Percentiles rank a stretch among this genome's conserved stretches.
Conservation (phyloP, 2,888 invertebrate species). For the Pseudeuparius sepicola region DNA sequence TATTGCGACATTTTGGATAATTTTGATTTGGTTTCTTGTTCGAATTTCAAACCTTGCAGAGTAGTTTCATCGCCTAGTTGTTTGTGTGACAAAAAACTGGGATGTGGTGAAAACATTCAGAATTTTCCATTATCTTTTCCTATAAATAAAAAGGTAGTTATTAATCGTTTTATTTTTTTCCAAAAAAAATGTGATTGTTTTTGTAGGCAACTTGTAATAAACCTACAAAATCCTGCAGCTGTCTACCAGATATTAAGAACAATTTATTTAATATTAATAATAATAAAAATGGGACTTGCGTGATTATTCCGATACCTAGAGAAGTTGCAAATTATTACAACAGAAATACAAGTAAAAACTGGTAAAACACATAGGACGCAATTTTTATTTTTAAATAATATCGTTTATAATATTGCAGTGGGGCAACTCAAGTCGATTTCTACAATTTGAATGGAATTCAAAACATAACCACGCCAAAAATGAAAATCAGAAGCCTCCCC, state of each 20-base stretch:
- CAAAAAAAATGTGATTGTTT: no score
- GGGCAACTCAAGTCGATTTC: constrained; percentile 1
- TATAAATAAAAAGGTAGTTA: no score
- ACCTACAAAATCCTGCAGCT: constrained; percentile 7
- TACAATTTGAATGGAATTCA: neutral
- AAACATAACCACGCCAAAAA: no score
- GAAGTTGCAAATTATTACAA: constrained; percentile 35
- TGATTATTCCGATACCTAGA: constrained; percentile 29
- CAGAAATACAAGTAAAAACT: no score
- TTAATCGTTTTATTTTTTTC: no score
- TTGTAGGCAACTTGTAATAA: no score
- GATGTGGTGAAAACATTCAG: constrained; percentile 7
- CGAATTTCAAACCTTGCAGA: constrained; percentile 20
- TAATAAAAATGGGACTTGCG: constrained; percentile 20
- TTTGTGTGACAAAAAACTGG: constrained; percentile 16
- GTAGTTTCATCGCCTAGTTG: constrained; percentile 25
- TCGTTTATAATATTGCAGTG: constrained; percentile 7
- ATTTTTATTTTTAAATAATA: constrained; percentile 7
- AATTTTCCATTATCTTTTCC: no score
- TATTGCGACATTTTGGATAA: constrained; percentile 21
- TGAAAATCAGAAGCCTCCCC: no score
- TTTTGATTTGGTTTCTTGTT: constrained; percentile 18
- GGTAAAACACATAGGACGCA: no score
- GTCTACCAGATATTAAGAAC: constrained; percentile 6
- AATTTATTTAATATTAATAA: no score